Evolutionary conservation across 2,888 invertebrate species (phyloP), one percentile per base, ranked within the genome.

Genomic region (Dendrolimus pini): DNA sequence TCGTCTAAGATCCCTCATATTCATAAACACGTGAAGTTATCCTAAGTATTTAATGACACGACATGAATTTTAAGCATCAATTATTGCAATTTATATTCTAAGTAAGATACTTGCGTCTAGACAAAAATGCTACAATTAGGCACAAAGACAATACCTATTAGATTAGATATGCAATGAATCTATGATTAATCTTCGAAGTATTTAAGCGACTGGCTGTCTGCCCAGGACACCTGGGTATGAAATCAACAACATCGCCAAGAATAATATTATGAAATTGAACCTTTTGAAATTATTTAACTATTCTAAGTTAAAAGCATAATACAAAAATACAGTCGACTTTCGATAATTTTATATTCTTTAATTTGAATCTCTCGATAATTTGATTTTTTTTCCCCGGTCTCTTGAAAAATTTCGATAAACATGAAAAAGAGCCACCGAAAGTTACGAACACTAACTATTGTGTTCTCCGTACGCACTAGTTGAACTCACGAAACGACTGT

Each of bases 41-140:
- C 12, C 12, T 9, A 47, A 10, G 12, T 10, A 47, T 47, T 47
- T 47, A 47, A 47, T 47, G 12, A 47, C 12, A 47, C 12, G 0
- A 12, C 12, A 47, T 47, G 62, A 68, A 60, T 60, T 58, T 61
- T 61, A 65, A 55, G 54, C 67, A 63, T 60, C 57, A 54, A 68
- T 66, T 59, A 62, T 61, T 59, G 42, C 14, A 53, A 47, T 47
- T 47, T 47, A 47, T 47, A 47, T 47, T 47, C 47, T 12, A 9
- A 47, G 12, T 47, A 47, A 47, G 47, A 3, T 10, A 47, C 47
- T 47, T 12, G 47, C 47, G 47, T 47, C 47, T 47, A 47, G 47
- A 47, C 47, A 47, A 47, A 47, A 30, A 47, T 47, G 9, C 12
- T 47, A 9, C 47, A 47, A 47, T 47, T 47, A 47, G 47, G 9